phyloP scores from a whole-genome alignment of 2,888 invertebrate species.

The Eugnorisma glareosa region DNA sequence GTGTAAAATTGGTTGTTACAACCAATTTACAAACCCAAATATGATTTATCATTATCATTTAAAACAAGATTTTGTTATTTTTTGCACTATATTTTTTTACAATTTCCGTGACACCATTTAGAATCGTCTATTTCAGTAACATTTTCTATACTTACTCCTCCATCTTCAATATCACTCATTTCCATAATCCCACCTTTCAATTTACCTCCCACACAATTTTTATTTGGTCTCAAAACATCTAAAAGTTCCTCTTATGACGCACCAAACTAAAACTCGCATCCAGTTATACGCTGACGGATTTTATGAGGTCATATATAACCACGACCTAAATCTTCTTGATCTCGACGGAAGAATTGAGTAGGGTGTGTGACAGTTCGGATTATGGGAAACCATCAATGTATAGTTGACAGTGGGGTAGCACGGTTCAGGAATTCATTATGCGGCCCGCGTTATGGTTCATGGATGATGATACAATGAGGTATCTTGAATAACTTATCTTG shows the following conservation, averaged over 20 bases:
- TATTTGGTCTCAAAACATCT: constrained; percentile 49
- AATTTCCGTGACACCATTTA: background rate
- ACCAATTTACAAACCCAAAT: background rate
- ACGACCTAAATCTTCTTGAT: constrained; percentile 76
- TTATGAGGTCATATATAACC: constrained; percentile 74
- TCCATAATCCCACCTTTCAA: constrained; percentile 46
- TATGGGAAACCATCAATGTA: constrained; percentile 69
- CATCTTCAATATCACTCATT: constrained; percentile 44
- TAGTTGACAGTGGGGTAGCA: constrained; percentile 46
- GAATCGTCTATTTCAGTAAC: constrained; percentile 13
- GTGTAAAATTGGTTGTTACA: background rate
- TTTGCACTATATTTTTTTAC: background rate
- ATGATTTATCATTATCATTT: background rate
- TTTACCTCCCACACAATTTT: constrained; percentile 47
- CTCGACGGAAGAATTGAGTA: constrained; percentile 72
- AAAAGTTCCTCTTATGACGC: constrained; percentile 52
- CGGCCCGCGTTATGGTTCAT: constrained; percentile 1
- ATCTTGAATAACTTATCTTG: background rate
- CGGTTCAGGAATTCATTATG: constrained; percentile 54
- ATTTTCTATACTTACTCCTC: background rate
- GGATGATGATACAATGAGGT: constrained; percentile 10
- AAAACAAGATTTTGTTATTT: background rate
- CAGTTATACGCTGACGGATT: constrained; percentile 63
- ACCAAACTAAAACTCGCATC: constrained; percentile 61
- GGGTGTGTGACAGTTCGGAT: constrained; percentile 76